phyloP scores from a whole-genome alignment of 2,888 invertebrate genomes.

The Temnothorax ravouxi region DNA sequence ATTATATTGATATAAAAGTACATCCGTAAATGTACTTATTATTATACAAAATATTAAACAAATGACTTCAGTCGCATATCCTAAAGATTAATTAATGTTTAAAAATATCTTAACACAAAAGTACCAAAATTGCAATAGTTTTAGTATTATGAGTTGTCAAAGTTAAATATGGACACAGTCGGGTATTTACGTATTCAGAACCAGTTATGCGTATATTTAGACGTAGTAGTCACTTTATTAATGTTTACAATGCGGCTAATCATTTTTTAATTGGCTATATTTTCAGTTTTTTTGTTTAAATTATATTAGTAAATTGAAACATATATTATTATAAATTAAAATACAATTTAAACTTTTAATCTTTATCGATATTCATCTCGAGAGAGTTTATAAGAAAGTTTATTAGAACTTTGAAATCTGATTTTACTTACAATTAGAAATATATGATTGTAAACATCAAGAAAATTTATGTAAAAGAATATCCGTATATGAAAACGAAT shows the following conservation, averaged over 20 bases:
- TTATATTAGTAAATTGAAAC: neutral
- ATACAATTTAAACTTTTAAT: neutral
- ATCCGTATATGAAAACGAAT: too few relatives aligned
- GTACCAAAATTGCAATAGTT: neutral
- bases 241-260: neutral
- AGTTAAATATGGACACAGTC: neutral
- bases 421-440: neutral
- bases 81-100: neutral
- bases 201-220: neutral
- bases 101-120: neutral
- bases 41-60: neutral
- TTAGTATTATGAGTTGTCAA: neutral
- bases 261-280: neutral
- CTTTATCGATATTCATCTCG: neutral
- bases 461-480: neutral
- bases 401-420: neutral
- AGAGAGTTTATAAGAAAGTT: neutral
- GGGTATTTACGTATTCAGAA: neutral
- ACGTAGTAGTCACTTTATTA: neutral
- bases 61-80: neutral
- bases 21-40: neutral
- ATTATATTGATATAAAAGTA: neutral
- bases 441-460: neutral
- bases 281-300: neutral
- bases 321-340: neutral